A percentile compares a stretch with the other conserved stretches of the same genome.
These are phyloP conservation scores for Ctenosaura bakeri DNA, from an alignment of 2,797 vertebrate species.

Conservation along the genomic window DNA sequence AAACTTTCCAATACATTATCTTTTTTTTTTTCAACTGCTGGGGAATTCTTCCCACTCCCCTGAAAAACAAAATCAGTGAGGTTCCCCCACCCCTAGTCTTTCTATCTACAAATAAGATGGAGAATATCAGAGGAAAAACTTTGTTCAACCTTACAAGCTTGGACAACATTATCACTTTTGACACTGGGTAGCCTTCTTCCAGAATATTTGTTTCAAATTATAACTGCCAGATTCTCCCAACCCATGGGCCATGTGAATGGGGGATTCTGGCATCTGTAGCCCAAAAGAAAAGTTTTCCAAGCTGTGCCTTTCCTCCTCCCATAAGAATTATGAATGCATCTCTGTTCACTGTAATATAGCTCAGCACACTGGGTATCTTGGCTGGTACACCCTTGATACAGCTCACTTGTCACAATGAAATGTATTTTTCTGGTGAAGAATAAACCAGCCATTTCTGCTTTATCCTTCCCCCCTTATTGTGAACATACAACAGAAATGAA, in stretches of 20 bases:
- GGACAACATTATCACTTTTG: neutral
- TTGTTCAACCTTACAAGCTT: neutral
- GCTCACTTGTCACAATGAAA: neutral
- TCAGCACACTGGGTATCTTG: neutral
- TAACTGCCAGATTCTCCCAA: too few relatives aligned
- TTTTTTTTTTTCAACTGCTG: neutral
- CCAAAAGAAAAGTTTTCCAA: too few relatives aligned
- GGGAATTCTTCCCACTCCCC: neutral
- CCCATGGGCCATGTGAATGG: too few relatives aligned
- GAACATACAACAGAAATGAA: neutral
- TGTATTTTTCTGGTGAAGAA: neutral
- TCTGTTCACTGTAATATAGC: neutral
- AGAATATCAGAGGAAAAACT: neutral
- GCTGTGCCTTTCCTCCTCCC: too few relatives aligned
- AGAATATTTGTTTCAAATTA: too few relatives aligned
- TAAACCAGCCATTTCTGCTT: neutral
- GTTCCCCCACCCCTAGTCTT: neutral
- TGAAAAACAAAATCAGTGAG: neutral
- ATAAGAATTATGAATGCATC: neutral
- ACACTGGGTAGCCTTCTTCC: neutral
- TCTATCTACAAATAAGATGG: too few relatives aligned
- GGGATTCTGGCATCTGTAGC: too few relatives aligned
- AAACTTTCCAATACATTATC: neutral
- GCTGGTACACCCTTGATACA: neutral
- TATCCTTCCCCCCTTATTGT: neutral